Base-by-base conservation (phyloP, 2,888 invertebrate species). In the Epsilonema sp. region DNA sequence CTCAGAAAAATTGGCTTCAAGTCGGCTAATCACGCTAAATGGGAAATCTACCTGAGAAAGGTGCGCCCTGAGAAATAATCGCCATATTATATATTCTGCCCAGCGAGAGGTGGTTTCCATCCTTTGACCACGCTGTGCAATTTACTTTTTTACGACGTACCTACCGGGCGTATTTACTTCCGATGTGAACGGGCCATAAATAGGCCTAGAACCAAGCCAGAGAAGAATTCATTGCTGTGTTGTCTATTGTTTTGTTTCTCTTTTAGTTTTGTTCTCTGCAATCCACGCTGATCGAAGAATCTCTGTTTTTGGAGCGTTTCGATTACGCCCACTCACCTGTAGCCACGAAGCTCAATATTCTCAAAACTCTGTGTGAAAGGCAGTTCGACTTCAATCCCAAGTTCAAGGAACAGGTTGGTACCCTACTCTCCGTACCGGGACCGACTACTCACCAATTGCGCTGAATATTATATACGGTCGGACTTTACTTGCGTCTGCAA, bases 371-470 rank as follows among this genome's bases (percentile, higher is more conserved):
- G 1, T 61, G 61, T 45, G 56, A 58, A 59, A 49, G 54, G 21
- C 94, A 97, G 68, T 97, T 97, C 71, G 90, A 94, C 65, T 76
- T 76, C 58, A 86, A 97, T 70, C 72, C 75, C 21, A 90, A 85
- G 67, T 92, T 97, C 69, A 90, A 92, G 66, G 78, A 78, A 52
- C 65, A 65, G 54, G 78, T 46, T n/a, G n/a, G n/a, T n/a, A n/a
- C n/a, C n/a, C n/a, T n/a, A n/a, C n/a, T n/a, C n/a, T n/a, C n/a
- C n/a, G n/a, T n/a, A n/a, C n/a, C n/a, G n/a, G n/a, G n/a, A n/a
- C n/a, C n/a, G n/a, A n/a, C n/a, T n/a, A n/a, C n/a, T n/a, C n/a
- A n/a, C n/a, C n/a, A n/a, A n/a, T n/a, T n/a, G n/a, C n/a, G n/a
- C n/a, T n/a, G n/a, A n/a, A n/a, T n/a, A n/a, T n/a, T n/a, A n/a